These are phyloP conservation scores for Apogon hyalosoma DNA, from an alignment of 2,797 vertebrate species.

Conservation along the genomic window DNA sequence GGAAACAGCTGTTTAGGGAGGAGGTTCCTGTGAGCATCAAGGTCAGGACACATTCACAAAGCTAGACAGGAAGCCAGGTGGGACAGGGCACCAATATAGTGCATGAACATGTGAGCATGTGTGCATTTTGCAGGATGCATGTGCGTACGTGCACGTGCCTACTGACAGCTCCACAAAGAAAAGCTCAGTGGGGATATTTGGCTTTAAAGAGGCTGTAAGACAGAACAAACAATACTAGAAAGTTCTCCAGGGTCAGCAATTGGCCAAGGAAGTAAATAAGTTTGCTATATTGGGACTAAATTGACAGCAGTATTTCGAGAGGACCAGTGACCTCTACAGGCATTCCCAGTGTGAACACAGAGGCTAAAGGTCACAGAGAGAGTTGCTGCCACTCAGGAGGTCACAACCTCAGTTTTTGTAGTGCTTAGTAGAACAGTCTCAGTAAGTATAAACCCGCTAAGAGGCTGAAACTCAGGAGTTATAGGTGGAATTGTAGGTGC, in stretches of 20 bases:
- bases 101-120: conserved; percentile 11
- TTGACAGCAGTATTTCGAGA: conserved; percentile 25
- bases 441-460: background rate
- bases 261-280: conserved; percentile 61
- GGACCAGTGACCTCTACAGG: conserved; percentile 39
- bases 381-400: conserved; percentile 50
- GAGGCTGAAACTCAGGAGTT: background rate
- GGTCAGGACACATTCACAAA: conserved; percentile 71
- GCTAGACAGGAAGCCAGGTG: conserved; percentile 73
- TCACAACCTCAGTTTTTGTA: conserved; percentile 30
- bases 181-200: conserved; percentile 35
- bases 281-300: conserved; percentile 61
- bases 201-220: conserved; percentile 27
- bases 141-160: background rate
- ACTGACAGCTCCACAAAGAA: conserved; percentile 21
- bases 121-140: conserved; percentile 24
- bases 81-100: conserved; percentile 38
- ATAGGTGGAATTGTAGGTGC: background rate
- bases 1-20: conserved; percentile 82
- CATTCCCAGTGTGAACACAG: conserved; percentile 42
- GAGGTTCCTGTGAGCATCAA: conserved; percentile 76
- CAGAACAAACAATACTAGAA: conserved; percentile 51
- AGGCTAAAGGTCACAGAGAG: conserved; percentile 56
- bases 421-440: conserved; percentile 15
- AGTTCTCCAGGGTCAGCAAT: conserved; percentile 50